Evolutionary conservation across 2,888 invertebrate genomes (phyloP).

Genomic region (Drosophila greeni): DNA sequence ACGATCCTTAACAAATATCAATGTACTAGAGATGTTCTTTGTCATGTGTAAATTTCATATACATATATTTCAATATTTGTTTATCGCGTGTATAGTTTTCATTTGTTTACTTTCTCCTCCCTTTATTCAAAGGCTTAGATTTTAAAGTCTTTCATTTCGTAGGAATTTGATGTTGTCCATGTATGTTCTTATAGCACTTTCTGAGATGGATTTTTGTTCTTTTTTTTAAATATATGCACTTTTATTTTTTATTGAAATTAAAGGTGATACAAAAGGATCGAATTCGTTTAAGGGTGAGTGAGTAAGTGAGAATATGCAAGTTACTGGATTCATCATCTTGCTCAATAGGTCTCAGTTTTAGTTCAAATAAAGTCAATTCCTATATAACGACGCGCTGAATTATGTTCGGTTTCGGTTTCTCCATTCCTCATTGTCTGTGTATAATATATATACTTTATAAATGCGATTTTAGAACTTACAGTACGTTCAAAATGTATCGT

Average conservation of each 20-base stretch:
- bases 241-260: conserved; percentile 14
- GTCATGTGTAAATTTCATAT: conserved; percentile 59
- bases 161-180: conserved; percentile 75
- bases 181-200: conserved; percentile 62
- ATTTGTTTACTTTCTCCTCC: conserved; percentile 36
- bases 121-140: conserved; percentile 67
- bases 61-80: conserved; percentile 36
- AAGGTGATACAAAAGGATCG: conserved; percentile 44
- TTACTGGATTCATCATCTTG: conserved; percentile 34
- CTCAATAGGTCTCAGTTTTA: conserved; percentile 49
- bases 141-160: conserved; percentile 78
- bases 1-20: conserved; percentile 69
- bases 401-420: conserved; percentile 34
- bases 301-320: conserved; percentile 16
- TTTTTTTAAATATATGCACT: conserved; percentile 8
- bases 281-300: conserved; percentile 40
- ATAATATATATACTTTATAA: conserved; percentile 64
- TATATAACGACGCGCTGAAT: conserved; percentile 61
- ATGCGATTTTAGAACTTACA: conserved; percentile 74
- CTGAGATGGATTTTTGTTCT: conserved; percentile 51
- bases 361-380: conserved; percentile 68
- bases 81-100: conserved; percentile 48
- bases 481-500: conserved; percentile 68
- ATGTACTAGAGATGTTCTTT: conserved; percentile 61
- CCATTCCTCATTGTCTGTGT: conserved; percentile 29